Conservation (phyloP, 2,113 vertebrate species). For the Recurvirostra avosetta region DNA sequence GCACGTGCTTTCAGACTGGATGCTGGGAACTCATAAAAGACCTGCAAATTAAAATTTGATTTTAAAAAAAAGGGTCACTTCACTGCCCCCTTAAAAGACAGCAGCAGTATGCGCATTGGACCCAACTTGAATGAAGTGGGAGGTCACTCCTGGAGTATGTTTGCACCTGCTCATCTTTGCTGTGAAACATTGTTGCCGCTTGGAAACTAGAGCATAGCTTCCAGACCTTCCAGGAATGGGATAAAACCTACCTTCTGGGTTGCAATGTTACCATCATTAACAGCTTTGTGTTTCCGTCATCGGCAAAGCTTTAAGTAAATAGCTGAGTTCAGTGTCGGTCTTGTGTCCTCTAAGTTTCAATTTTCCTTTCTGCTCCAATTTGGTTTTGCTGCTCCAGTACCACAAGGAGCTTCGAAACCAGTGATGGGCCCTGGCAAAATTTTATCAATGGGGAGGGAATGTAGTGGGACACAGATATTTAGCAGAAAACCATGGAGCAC, state of each 20-base stretch:
- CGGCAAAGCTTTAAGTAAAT: not conserved
- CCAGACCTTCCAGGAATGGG: not conserved
- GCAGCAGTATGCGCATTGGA: not conserved
- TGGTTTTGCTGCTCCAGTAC: not conserved
- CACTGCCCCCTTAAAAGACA: not conserved
- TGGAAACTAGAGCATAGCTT: not conserved
- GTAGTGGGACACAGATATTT: not conserved
- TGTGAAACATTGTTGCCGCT: not conserved
- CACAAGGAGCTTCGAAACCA: not conserved
- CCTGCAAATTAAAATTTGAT: not conserved
- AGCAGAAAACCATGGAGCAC: not conserved
- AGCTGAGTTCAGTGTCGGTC: not conserved
- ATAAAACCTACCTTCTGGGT: not conserved
- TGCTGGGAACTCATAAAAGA: not conserved
- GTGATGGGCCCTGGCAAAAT: not conserved
- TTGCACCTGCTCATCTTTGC: not conserved
- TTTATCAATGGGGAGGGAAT: not conserved
- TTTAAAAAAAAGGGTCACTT: not conserved
- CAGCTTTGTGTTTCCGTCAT: not conserved
- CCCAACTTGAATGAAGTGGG: not conserved
- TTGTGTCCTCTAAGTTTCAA: not conserved
- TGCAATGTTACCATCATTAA: not conserved
- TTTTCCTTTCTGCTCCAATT: not conserved
- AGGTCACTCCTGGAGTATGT: not conserved
- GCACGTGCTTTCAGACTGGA: not conserved